A percentile compares a stretch with the other conserved stretches of the same genome.
phyloP scores from a whole-genome alignment of 2,888 invertebrate genomes.

The Micropterix aruncella region DNA sequence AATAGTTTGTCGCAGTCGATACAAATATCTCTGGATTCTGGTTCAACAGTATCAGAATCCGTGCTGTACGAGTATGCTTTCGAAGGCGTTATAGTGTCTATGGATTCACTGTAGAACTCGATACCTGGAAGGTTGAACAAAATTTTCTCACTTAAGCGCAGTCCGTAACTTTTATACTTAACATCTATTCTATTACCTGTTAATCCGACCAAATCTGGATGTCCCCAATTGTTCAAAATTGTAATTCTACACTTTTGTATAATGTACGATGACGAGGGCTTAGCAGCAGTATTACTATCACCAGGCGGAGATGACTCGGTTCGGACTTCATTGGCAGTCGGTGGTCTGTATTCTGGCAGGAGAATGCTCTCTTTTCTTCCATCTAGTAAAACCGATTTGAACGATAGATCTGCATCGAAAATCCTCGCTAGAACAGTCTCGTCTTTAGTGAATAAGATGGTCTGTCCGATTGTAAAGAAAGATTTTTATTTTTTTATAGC shows the following conservation, averaged over 20 bases:
- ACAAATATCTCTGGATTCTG: conserved; percentile 16
- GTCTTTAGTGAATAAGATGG: conserved; percentile 71
- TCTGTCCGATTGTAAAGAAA: conserved; percentile 36
- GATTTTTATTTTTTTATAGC: neutral
- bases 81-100: conserved; percentile 19
- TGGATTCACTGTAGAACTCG: conserved; percentile 26
- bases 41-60: conserved; percentile 18
- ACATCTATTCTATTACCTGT: conserved; percentile 24
- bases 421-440: conserved; percentile 54
- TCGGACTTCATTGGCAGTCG: conserved; percentile 37
- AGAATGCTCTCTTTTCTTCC: conserved; percentile 14
- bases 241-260: conserved; percentile 36
- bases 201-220: conserved; percentile 41
- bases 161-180: too few relatives aligned
- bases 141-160: too few relatives aligned
- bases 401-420: conserved; percentile 33
- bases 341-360: conserved; percentile 36
- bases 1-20: conserved; percentile 40
- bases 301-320: conserved; percentile 20
- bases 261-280: conserved; percentile 22
- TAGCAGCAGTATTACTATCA: conserved; percentile 16
- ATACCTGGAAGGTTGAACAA: conserved; percentile 25
- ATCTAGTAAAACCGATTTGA: conserved; percentile 19
- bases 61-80: conserved; percentile 26
- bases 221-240: conserved; percentile 51